Percentiles rank a stretch among this genome's conserved stretches.
These are phyloP conservation scores for Acanthiza pusilla DNA, from an alignment of 2,797 vertebrate genomes.

Conservation along the genomic window DNA sequence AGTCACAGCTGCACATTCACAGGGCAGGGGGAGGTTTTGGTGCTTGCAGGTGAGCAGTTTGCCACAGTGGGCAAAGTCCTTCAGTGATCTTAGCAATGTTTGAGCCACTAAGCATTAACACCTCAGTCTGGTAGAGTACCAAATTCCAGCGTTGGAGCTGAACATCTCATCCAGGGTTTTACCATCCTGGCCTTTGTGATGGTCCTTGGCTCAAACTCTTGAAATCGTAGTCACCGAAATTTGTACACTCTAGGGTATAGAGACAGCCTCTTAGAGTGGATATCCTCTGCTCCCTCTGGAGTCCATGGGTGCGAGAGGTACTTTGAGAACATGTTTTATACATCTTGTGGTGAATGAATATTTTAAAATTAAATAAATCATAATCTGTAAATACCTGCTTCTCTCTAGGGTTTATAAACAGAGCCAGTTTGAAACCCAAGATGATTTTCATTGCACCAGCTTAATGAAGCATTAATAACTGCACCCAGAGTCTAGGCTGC, in stretches of 20 bases:
- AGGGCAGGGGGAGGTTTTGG: not conserved
- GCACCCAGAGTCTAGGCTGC: not conserved
- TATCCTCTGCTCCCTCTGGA: not conserved
- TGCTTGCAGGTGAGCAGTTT: not conserved
- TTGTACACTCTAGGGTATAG: not conserved
- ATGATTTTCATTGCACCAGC: not conserved
- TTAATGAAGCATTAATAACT: not conserved
- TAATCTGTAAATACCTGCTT: not conserved
- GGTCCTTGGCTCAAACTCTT: not conserved
- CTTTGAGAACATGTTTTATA: not conserved
- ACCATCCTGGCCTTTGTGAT: not conserved
- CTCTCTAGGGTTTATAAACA: not conserved
- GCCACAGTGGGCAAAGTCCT: not conserved
- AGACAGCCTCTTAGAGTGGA: not conserved
- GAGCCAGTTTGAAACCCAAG: not conserved
- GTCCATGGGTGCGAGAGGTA: not conserved
- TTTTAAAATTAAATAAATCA: not conserved
- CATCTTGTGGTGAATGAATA: not conserved
- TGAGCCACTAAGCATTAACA: not conserved
- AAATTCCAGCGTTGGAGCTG: not conserved
- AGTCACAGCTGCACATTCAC: not conserved
- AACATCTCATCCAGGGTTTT: not conserved
- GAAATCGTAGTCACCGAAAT: not conserved
- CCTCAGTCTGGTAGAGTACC: not conserved
- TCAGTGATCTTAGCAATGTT: not conserved